Conservation (phyloP, 2,888 invertebrate genomes). For the Sialis fuliginosa region DNA sequence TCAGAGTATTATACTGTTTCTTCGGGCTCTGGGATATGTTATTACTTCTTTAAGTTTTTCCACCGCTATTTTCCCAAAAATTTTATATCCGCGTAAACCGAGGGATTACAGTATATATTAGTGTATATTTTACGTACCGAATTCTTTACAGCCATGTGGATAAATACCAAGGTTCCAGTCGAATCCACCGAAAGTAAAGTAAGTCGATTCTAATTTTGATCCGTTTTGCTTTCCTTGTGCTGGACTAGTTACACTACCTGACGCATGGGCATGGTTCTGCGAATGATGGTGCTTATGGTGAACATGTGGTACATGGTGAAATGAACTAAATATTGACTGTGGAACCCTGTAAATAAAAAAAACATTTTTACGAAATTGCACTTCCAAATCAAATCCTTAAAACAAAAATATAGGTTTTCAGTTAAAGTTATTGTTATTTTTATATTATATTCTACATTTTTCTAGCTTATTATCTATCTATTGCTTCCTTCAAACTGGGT, state of each 20-base stretch:
- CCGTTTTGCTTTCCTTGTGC: constrained; percentile 9
- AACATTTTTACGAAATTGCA: neutral
- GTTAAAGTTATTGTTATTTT: neutral
- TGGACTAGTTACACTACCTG: constrained; percentile 18
- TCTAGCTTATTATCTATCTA: too few species aligned
- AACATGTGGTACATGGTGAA: constrained; percentile 7
- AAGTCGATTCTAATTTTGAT: constrained; percentile 38
- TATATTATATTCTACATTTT: too few species aligned
- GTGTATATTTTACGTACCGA: neutral
- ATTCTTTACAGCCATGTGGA: constrained; percentile 25
- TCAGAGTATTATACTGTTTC: too few species aligned
- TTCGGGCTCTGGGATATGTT: too few species aligned
- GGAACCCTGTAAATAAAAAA: constrained; percentile 26
- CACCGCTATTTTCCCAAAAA: too few species aligned
- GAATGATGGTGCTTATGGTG: constrained; percentile 7
- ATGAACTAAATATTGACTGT: constrained; percentile 23
- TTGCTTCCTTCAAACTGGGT: too few species aligned
- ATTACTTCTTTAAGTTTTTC: too few species aligned
- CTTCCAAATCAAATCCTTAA: neutral
- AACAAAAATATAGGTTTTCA: neutral
- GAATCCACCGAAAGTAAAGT: constrained; percentile 63
- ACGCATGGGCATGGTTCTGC: constrained; percentile 18
- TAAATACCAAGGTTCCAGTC: constrained; percentile 61
- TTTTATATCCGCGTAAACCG: too few species aligned
- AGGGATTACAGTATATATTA: too few species aligned